These are phyloP conservation scores for Paedocypris micromegethes DNA, from an alignment of 2,797 vertebrate genomes.

Conservation along the genomic window DNA sequence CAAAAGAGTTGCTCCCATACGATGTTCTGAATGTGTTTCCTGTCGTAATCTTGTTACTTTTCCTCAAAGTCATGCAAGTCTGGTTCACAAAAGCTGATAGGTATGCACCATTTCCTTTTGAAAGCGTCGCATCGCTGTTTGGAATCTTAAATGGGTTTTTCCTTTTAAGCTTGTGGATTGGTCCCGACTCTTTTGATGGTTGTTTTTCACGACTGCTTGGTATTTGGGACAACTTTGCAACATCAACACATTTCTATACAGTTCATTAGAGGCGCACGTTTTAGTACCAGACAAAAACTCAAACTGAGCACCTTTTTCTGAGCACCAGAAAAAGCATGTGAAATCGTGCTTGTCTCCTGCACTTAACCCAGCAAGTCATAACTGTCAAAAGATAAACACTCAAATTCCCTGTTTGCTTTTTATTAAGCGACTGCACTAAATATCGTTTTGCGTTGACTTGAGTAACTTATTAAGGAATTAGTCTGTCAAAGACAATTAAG, in stretches of 20 bases:
- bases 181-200: slow-evolving; percentile 15
- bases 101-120: slow-evolving; percentile 68
- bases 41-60: slow-evolving; percentile 68
- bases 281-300: slow-evolving; percentile 17
- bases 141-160: slow-evolving; percentile 71
- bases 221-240: not conserved
- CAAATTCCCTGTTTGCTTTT: slow-evolving; percentile 30
- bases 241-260: slow-evolving; percentile 21
- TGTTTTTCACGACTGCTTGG: slow-evolving; percentile 35
- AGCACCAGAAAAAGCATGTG: slow-evolving; percentile 6
- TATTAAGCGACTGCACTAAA: slow-evolving; percentile 31
- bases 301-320: slow-evolving; percentile 8
- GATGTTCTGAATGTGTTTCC: slow-evolving; percentile 62
- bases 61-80: slow-evolving; percentile 47
- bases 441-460: slow-evolving; percentile 25
- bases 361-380: slow-evolving; percentile 35
- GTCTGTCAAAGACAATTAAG: slow-evolving; percentile 17
- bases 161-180: slow-evolving; percentile 49
- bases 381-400: slow-evolving; percentile 19
- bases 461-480: slow-evolving; percentile 23
- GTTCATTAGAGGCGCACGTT: not conserved
- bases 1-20: slow-evolving; percentile 26
- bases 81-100: slow-evolving; percentile 54
- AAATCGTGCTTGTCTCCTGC: slow-evolving; percentile 2
- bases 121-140: slow-evolving; percentile 59